Conservation (phyloP, 1,140 invertebrate species). For the Zaprionus tsacasi region DNA sequence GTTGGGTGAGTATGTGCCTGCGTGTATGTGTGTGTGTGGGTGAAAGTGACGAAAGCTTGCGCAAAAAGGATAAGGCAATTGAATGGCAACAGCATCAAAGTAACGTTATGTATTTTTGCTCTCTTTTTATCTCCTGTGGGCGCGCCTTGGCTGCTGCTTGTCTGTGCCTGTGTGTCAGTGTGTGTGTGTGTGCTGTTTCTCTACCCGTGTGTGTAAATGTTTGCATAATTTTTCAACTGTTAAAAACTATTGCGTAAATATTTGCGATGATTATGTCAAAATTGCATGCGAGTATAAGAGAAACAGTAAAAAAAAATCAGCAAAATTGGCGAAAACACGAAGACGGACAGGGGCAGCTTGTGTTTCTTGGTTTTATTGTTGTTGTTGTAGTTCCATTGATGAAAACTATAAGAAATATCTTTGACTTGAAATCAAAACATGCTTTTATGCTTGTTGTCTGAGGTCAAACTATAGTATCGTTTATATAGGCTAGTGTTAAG, state of each 20-base stretch:
- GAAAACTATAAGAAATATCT: conserved; percentile 27
- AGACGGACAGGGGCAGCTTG: not conserved
- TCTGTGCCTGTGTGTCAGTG: conserved; percentile 2
- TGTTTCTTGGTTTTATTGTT: not conserved
- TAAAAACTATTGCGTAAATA: conserved; percentile 58
- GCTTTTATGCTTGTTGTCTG: conserved; percentile 63
- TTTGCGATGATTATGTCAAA: conserved; percentile 44
- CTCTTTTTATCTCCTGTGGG: conserved; percentile 18
- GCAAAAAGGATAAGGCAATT: conserved; percentile 65
- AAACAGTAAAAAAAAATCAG: conserved; percentile 3
- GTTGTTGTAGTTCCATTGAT: conserved; percentile 26
- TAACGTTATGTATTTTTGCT: conserved; percentile 13
- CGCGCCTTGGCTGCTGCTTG: conserved; percentile 17
- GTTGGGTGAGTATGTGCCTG: conserved; percentile 23
- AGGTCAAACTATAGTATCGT: conserved; percentile 58
- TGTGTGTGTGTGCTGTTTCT: conserved; percentile 10
- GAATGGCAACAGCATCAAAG: conserved; percentile 12
- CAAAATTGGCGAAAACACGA: conserved; percentile 33
- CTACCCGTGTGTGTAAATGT: conserved; percentile 12
- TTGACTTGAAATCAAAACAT: conserved; percentile 38
- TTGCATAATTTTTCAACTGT: conserved; percentile 40
- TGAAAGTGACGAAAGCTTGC: conserved; percentile 69
- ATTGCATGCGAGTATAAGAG: conserved; percentile 40
- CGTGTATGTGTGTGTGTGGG: conserved; percentile 45
- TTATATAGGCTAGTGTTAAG: conserved; percentile 24